Evolutionary conservation across 2,888 invertebrate species (phyloP).

Genomic region (Pristionchus japonicus): DNA sequence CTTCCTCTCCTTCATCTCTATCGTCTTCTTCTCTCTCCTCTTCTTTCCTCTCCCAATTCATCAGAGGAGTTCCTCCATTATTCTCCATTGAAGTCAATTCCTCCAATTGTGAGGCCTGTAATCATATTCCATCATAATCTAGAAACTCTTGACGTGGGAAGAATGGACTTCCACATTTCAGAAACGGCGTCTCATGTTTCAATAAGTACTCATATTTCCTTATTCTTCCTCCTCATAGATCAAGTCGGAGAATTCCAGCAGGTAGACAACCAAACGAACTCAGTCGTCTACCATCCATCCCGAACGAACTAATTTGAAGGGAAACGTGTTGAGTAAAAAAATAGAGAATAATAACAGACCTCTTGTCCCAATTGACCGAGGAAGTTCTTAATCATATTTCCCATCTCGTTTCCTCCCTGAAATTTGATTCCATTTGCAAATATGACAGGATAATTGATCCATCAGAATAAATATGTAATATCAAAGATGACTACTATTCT

Average conservation of each 20-base stretch:
- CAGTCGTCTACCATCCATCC: background rate
- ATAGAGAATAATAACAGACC: background rate
- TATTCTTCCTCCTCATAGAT: conserved; percentile 18
- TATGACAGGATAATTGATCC: too few relatives aligned
- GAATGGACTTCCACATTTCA: conserved; percentile 2
- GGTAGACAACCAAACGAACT: background rate
- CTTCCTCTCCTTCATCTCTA: background rate
- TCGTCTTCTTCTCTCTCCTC: background rate
- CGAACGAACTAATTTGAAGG: background rate
- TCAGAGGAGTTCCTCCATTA: background rate
- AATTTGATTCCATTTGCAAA: background rate
- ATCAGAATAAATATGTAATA: background rate
- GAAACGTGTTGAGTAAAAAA: background rate
- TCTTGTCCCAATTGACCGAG: conserved; percentile 59
- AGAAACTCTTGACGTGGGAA: conserved; percentile 8
- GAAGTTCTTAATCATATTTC: conserved; percentile 57
- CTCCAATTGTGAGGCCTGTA: conserved; percentile 37
- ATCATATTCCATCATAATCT: conserved; percentile 22
- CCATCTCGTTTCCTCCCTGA: conserved; percentile 47
- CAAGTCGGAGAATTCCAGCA: background rate
- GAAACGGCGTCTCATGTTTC: background rate
- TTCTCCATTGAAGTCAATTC: conserved; percentile 18
- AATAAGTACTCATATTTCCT: conserved; percentile 20
- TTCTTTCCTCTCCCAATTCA: conserved; percentile 20
- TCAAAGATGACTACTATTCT: background rate